Evolutionary conservation across 1,140 invertebrate genomes (phyloP), one percentile per base, ranked within the genome.

Genomic region (Drosophila yakuba): DNA sequence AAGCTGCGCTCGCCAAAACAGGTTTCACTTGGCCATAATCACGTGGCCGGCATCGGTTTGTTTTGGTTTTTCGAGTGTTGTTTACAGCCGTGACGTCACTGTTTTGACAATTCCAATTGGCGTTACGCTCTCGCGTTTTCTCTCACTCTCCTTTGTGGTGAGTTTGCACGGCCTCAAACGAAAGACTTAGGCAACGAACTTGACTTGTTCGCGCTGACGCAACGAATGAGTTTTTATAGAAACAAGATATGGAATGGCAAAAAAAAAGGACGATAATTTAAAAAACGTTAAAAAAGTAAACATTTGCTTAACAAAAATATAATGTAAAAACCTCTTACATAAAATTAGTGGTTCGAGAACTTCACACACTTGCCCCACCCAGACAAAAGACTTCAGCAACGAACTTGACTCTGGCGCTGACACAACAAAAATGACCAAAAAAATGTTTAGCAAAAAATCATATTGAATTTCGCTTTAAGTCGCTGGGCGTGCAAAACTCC

Each of bases 1-100:
- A 78, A 58, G 54, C 17, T 10, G 41, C 38, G 43, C 55, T 41
- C 17, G 3, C 25, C 48, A 28, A 10, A 78, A 89, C 84, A 25
- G 79, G 83, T 88, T 88, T 83, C 60, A 2, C 28, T 50, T 63
- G 50, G 38, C 32, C 28, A 36, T n/a, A 32, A 77, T 88, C 84
- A 88, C 84, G 84, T 88, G 84, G 84, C 84, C 84, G 84, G 84
- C 84, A 67, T 89, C 62, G 83, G 68, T 89, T 88, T 88, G 84
- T 88, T 89, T 89, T 88, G 85, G 77, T 88, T 89, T 84, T 61
- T 54, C 75, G 38, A 78, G 78, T 64, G 77, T 86, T 86, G 82
- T 86, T 86, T 81, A 81, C 82, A 68, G 56, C 32, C 48, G 68
- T 89, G 84, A 89, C 84, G 85, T 89, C 84, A 88, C 64, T 78